Conservation (phyloP, 2,113 vertebrate genomes). For the Halichoeres trimaculatus region DNA sequence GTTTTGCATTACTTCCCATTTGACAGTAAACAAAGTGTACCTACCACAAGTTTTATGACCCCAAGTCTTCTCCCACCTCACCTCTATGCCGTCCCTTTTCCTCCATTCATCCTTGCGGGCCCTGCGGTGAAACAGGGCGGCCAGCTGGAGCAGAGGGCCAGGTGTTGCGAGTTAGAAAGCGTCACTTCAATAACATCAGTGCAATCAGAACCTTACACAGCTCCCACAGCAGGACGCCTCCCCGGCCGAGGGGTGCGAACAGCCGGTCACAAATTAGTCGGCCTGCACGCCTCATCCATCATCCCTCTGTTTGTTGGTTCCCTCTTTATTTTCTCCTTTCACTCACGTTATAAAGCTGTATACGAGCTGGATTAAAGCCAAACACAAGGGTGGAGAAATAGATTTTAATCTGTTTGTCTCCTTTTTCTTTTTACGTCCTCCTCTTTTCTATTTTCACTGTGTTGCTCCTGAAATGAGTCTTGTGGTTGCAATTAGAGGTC, state of each 20-base stretch:
- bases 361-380: conserved; percentile 15
- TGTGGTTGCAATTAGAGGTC: conserved; percentile 45
- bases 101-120: not conserved
- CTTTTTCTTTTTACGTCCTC: not conserved
- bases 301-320: conserved; percentile 31
- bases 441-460: not conserved
- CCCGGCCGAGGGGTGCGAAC: conserved; percentile 63
- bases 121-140: not conserved
- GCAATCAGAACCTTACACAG: conserved; percentile 64
- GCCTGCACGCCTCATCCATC: conserved; percentile 68
- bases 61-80: conserved; percentile 12
- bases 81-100: not conserved
- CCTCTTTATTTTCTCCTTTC: not conserved
- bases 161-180: conserved; percentile 67
- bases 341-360: not conserved
- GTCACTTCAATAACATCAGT: conserved; percentile 57
- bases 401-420: conserved; percentile 6
- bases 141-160: conserved; percentile 45
- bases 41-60: not conserved
- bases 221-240: conserved; percentile 39
- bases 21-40: conserved; percentile 3
- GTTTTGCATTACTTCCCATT: not conserved
- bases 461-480: conserved; percentile 8
- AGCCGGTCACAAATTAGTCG: conserved; percentile 67
- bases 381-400: conserved; percentile 7